These are phyloP conservation scores for Bubo scandiacus DNA, from an alignment of 2,113 vertebrate genomes.

Conservation along the genomic window DNA sequence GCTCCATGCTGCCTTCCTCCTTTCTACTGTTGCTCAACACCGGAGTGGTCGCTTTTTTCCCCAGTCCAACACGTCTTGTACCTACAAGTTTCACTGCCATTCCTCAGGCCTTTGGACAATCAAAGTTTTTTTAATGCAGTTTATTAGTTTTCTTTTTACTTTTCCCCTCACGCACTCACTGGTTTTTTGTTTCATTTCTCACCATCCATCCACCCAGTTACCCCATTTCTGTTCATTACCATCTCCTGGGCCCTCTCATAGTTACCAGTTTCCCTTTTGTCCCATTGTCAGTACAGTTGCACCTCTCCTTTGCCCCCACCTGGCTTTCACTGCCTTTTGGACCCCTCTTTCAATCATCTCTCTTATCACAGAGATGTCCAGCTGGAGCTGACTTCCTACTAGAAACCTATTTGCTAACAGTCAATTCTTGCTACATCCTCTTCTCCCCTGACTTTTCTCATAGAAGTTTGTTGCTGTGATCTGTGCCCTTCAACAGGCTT, in stretches of 20 bases:
- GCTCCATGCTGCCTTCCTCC: background rate
- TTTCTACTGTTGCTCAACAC: background rate
- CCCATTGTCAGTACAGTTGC: no score
- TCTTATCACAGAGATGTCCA: background rate
- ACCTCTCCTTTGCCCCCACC: background rate
- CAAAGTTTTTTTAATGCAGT: background rate
- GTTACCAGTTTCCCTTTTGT: background rate
- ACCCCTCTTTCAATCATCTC: background rate
- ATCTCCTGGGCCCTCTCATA: background rate
- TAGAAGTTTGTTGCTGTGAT: background rate
- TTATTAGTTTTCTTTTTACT: background rate
- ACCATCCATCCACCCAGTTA: no score
- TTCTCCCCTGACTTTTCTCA: background rate
- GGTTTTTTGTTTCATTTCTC: background rate
- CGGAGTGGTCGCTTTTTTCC: accelerated
- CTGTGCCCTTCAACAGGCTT: background rate
- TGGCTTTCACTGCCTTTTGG: background rate
- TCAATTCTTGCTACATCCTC: background rate
- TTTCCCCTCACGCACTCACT: background rate
- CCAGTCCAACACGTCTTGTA: accelerated
- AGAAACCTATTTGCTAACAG: background rate
- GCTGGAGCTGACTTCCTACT: background rate
- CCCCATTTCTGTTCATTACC: background rate
- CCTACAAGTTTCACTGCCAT: background rate
- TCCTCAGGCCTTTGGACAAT: background rate